Conservation (phyloP, 2,888 invertebrate species). For the Ariolimax columbianus region DNA sequence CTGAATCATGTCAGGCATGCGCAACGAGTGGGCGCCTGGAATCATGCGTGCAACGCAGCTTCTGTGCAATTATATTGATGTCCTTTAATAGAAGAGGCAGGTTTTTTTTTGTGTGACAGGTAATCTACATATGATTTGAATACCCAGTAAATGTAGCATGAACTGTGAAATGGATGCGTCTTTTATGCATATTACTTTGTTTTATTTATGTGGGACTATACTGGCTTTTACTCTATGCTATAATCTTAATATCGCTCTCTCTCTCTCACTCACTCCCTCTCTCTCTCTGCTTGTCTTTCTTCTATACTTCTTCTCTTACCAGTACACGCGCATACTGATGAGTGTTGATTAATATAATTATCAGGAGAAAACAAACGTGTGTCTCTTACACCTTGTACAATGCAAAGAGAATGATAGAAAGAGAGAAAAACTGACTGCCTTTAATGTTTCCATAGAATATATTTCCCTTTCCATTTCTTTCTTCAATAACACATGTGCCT, state of each 20-base stretch:
- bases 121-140: slow-evolving; percentile 37
- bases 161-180: neutral
- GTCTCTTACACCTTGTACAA: no score
- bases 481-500: no score
- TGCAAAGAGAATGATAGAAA: no score
- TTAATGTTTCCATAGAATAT: no score
- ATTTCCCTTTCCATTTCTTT: no score
- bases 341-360: no score
- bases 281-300: no score
- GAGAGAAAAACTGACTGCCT: no score
- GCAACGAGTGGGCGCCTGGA: neutral
- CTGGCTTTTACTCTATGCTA: neutral
- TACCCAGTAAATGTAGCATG: neutral
- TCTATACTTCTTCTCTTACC: no score
- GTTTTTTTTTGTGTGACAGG: slow-evolving; percentile 2
- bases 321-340: no score
- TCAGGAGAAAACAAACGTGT: no score
- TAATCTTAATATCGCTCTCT: neutral
- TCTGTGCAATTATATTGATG: neutral
- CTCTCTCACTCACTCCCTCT: neutral
- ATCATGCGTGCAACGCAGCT: neutral
- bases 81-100: slow-evolving; percentile 12
- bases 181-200: neutral
- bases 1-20: slow-evolving; percentile 30
- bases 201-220: neutral